These are phyloP conservation scores for Mionectes macconnelli DNA, from an alignment of 2,113 vertebrate genomes.

Conservation along the genomic window DNA sequence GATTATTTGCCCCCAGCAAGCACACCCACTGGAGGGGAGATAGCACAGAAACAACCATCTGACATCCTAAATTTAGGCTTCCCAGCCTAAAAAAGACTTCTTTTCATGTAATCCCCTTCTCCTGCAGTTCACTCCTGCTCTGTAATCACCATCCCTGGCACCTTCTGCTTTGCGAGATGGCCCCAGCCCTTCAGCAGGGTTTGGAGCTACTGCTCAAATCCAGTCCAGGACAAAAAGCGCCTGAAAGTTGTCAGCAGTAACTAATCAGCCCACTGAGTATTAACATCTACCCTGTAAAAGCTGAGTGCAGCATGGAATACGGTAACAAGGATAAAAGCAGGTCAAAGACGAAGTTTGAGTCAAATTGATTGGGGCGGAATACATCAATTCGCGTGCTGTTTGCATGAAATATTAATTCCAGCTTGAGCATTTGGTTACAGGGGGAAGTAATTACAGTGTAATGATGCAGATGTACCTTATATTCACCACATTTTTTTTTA, in stretches of 20 bases:
- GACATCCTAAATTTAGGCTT: background rate
- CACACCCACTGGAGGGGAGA: background rate
- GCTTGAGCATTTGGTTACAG: background rate
- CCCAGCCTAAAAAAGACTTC: background rate
- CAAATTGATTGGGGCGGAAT: conserved; percentile 22
- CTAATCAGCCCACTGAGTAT: background rate
- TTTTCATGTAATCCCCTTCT: background rate
- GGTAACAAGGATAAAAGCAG: background rate
- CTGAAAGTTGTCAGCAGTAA: background rate
- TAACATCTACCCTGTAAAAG: conserved; percentile 6
- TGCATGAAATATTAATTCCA: conserved; percentile 44
- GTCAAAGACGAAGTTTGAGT: conserved; percentile 31
- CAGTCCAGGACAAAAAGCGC: background rate
- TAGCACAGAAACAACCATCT: background rate
- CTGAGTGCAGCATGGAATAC: background rate
- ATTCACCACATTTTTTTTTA: background rate
- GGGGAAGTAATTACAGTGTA: background rate
- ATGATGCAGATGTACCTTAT: background rate
- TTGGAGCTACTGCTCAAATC: background rate
- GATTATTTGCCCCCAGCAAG: background rate
- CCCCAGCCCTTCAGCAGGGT: background rate
- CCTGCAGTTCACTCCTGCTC: background rate
- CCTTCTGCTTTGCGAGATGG: background rate
- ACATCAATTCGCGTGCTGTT: background rate
- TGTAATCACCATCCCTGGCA: background rate